Evolutionary conservation across 2,888 invertebrate species (phyloP).

Genomic region (Chaetoderma sp.): DNA sequence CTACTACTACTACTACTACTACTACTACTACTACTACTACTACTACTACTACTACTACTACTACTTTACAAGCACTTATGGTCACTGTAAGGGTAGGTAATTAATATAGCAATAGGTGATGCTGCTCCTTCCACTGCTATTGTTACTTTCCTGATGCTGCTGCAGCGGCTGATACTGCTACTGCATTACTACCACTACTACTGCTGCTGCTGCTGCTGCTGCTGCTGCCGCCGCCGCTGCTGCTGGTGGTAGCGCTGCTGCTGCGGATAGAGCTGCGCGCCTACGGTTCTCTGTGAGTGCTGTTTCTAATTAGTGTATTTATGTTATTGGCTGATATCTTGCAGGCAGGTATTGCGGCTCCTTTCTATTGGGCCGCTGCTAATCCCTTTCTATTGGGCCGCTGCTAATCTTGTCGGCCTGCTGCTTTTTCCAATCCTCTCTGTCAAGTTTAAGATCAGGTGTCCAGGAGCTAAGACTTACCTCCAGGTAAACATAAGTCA

Average conservation of each 20-base stretch:
- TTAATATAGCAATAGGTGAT: too few species aligned
- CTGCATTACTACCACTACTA: too few species aligned
- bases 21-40: constrained; percentile 27
- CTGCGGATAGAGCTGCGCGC: neutral
- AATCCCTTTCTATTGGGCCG: too few species aligned
- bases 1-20: constrained; percentile 22
- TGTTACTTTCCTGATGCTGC: neutral
- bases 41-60: constrained; percentile 22
- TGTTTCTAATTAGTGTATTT: neutral
- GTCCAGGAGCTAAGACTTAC: too few species aligned
- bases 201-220: neutral
- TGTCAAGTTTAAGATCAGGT: too few species aligned
- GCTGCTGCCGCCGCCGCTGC: neutral
- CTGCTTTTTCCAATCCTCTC: too few species aligned
- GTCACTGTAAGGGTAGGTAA: neutral
- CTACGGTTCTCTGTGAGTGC: neutral
- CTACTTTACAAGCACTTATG: neutral
- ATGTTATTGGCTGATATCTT: neutral
- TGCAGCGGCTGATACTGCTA: too few species aligned
- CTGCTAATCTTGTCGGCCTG: neutral
- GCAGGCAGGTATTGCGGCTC: neutral
- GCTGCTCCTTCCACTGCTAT: neutral
- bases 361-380: neutral
- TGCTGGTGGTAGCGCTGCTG: too few species aligned
- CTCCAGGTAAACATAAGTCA: too few species aligned